A percentile compares a stretch with the other conserved stretches of the same genome.
Evolutionary conservation across 2,888 invertebrate genomes (phyloP).

Genomic region (Argyresthia goedartella): DNA sequence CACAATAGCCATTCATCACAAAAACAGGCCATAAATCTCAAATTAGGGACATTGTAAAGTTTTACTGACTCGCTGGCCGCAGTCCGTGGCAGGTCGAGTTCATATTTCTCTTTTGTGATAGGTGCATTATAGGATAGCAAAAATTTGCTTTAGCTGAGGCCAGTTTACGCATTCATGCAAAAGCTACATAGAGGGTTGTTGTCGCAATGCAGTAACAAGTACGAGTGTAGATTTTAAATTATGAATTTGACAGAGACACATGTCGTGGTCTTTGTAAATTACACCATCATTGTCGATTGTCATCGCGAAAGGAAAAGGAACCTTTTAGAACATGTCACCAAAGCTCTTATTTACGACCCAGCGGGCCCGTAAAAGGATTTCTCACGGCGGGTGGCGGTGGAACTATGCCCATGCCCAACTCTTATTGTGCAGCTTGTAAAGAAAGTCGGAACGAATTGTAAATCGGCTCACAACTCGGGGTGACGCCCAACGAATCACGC

Average conservation of each 20-base stretch:
- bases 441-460: constrained; percentile 64
- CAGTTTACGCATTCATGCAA: too few species aligned
- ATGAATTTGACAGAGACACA: too few species aligned
- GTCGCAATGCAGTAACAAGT: too few species aligned
- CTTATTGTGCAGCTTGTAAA: constrained; percentile 42
- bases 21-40: constrained; percentile 38
- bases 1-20: constrained; percentile 48
- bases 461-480: constrained; percentile 51
- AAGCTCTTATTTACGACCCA: constrained; percentile 16
- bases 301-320: constrained; percentile 1
- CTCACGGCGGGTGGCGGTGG: constrained; percentile 37
- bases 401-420: constrained; percentile 23
- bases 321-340: constrained; percentile 2
- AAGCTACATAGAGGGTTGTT: too few species aligned
- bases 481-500: constrained; percentile 48
- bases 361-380: constrained; percentile 18
- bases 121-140: constrained; percentile 1
- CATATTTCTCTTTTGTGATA: constrained; percentile 29
- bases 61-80: constrained; percentile 42
- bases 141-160: too few species aligned
- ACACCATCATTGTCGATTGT: not conserved
- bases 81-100: constrained; percentile 18
- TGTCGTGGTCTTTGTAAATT: too few species aligned
- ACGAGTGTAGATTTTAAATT: too few species aligned
- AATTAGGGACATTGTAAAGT: constrained; percentile 57